These are phyloP conservation scores for Pagrus major DNA, from an alignment of 2,113 vertebrate genomes.

Conservation along the genomic window DNA sequence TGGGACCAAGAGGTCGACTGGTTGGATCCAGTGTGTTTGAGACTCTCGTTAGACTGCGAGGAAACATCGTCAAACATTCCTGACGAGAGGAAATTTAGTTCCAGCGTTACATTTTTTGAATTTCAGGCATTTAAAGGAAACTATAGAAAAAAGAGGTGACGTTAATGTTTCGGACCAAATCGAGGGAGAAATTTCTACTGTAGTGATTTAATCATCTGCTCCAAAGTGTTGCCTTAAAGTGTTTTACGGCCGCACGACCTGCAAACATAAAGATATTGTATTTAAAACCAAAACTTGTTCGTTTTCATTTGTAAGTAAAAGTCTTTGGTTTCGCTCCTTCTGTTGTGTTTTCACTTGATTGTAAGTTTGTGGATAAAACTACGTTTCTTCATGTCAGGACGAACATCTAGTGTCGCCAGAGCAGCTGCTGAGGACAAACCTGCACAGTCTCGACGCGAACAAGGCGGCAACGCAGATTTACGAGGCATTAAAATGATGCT, in stretches of 20 bases:
- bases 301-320: too few species aligned
- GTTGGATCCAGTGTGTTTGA: constrained; percentile 37
- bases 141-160: too few species aligned
- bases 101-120: neutral
- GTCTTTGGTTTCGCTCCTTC: neutral
- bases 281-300: neutral
- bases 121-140: neutral
- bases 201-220: neutral
- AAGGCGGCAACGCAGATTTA: too few species aligned
- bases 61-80: constrained; percentile 3
- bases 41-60: neutral
- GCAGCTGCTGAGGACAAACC: neutral
- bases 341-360: neutral
- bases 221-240: neutral
- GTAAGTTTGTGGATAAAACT: neutral
- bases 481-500: too few species aligned
- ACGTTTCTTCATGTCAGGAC: neutral
- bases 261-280: neutral
- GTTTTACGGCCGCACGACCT: neutral
- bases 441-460: too few species aligned
- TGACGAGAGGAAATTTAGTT: neutral
- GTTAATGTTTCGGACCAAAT: neutral
- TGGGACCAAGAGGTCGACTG: constrained; percentile 49
- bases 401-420: neutral
- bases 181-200: neutral